Evolutionary conservation across 1,140 invertebrate genomes (phyloP), one percentile per base, ranked within the genome.

Genomic region (Tribolium madens): DNA sequence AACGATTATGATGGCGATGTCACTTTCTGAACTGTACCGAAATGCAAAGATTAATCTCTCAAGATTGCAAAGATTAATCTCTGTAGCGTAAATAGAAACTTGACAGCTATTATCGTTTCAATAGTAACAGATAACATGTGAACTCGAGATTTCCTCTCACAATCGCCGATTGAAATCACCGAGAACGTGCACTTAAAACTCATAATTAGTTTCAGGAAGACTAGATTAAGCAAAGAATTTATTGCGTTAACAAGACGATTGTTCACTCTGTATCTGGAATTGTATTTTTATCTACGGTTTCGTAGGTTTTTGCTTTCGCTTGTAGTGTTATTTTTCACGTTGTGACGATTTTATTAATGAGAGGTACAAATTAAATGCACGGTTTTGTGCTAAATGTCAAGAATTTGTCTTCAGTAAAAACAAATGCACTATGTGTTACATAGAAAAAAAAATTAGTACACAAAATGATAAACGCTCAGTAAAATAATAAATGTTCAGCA

Each of bases 141-240:
- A 53, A 72, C 13, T 53, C 14, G 47, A 52, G 70, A 72, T 72
- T 72, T 72, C 70, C 70, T 72, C 70, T 72, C 50, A 50, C 47
- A 72, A 72, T 36, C 70, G 70, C 26, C 70, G 70, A 72, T 72
- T 72, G 70, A 72, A 72, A 72, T 72, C 70, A 72, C 70, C 50
- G 47, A 72, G 70, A 72, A 50, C 70, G 70, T 72, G 70, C 70
- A 72, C 70, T 50, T 42, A 12, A 53, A 53, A 52, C 70, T 72
- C 70, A 53, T 72, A 72, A 72, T 72, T 72, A 72, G 70, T 72
- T 72, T 53, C 70, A 72, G 70, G 70, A 72, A 72, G 70, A 72
- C 70, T 50, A 50, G 70, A 72, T 72, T 72, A 72, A 53, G 31
- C 31, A 18, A 15, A 26, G 70, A 72, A 72, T 72, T 72, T 72